phyloP scores from a whole-genome alignment of 2,888 invertebrate species.

The Coenonympha glycerion region DNA sequence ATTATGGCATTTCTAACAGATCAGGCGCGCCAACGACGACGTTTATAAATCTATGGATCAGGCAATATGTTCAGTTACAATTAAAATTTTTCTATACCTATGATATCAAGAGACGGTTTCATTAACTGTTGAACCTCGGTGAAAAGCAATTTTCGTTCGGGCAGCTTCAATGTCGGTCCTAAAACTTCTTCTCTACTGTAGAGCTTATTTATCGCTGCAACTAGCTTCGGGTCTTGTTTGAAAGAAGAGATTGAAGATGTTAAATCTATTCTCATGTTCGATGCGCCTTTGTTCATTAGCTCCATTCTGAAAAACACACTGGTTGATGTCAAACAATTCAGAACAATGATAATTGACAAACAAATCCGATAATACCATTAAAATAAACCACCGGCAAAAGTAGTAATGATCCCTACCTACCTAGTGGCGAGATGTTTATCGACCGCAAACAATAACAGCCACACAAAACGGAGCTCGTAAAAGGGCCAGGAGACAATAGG shows the following conservation, averaged over 20 bases:
- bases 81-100: slow-evolving; percentile 28
- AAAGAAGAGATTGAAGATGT: slow-evolving; percentile 38
- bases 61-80: background rate
- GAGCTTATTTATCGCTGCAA: slow-evolving; percentile 57
- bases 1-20: background rate
- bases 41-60: no score
- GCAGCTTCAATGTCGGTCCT: slow-evolving; percentile 37
- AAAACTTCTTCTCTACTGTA: slow-evolving; percentile 34
- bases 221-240: slow-evolving; percentile 58
- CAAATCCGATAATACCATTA: slow-evolving; percentile 57
- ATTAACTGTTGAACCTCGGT: slow-evolving; percentile 53
- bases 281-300: slow-evolving; percentile 55
- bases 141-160: slow-evolving; percentile 58
- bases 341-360: slow-evolving; percentile 60
- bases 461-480: slow-evolving; percentile 72
- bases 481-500: slow-evolving; percentile 71
- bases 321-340: slow-evolving; percentile 40
- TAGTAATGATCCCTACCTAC: slow-evolving; percentile 72
- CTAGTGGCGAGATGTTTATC: slow-evolving; percentile 74
- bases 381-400: slow-evolving; percentile 63
- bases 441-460: slow-evolving; percentile 75
- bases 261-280: slow-evolving; percentile 45
- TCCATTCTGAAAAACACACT: slow-evolving; percentile 52
- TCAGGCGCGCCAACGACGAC: no score
- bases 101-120: slow-evolving; percentile 32